Percentiles rank a stretch among this genome's conserved stretches.
These are phyloP conservation scores for Teleiodes luculella DNA, from an alignment of 2,888 invertebrate genomes.

Conservation along the genomic window DNA sequence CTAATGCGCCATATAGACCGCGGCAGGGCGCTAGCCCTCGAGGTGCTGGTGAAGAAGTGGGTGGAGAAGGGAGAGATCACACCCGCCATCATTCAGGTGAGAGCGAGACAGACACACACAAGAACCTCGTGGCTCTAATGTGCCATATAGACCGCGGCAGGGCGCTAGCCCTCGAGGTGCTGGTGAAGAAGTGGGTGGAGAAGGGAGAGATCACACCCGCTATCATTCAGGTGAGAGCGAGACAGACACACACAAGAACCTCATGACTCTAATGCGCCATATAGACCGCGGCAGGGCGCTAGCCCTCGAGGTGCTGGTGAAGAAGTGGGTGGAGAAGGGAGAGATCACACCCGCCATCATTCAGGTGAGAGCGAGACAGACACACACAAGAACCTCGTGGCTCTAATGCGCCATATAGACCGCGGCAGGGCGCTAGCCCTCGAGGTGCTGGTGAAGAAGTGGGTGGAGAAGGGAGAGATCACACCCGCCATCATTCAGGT, in stretches of 20 bases:
- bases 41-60: conserved; percentile 66
- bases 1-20: conserved; percentile 53
- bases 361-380: conserved; percentile 46
- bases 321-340: conserved; percentile 63
- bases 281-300: conserved; percentile 64
- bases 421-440: conserved; percentile 65
- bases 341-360: conserved; percentile 65
- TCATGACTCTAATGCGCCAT: conserved; percentile 44
- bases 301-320: conserved; percentile 62
- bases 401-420: conserved; percentile 50
- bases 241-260: conserved; percentile 28
- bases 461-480: conserved; percentile 65
- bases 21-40: conserved; percentile 63
- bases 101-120: conserved; percentile 8
- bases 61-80: conserved; percentile 61
- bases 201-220: conserved; percentile 63
- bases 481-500: conserved; percentile 69
- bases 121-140: conserved; percentile 48
- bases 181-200: conserved; percentile 64
- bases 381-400: conserved; percentile 40
- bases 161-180: conserved; percentile 63
- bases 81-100: conserved; percentile 67
- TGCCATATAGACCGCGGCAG: conserved; percentile 56
- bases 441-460: conserved; percentile 59
- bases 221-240: conserved; percentile 58